Evolutionary conservation across 2,888 invertebrate genomes (phyloP).

Genomic region (Schizaphis graminum): DNA sequence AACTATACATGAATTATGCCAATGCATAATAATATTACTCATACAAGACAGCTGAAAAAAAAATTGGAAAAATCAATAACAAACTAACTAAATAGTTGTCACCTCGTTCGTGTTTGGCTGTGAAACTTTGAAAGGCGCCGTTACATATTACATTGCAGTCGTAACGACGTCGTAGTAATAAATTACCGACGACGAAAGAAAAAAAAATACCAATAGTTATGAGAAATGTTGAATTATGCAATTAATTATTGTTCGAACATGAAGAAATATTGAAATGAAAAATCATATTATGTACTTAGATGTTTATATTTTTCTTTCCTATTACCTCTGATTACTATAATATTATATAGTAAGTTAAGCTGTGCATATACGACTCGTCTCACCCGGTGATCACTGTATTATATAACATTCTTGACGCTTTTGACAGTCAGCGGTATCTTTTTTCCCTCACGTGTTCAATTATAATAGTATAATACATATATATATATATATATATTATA

Average conservation of each 20-base stretch:
- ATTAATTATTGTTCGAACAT: background rate
- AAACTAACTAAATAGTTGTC: background rate
- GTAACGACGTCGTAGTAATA: background rate
- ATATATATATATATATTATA: conserved; percentile 25
- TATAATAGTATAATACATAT: background rate
- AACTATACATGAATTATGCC: too few species aligned
- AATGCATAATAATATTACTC: background rate
- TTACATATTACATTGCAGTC: background rate
- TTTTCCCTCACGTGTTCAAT: conserved; percentile 21
- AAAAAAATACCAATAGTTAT: background rate
- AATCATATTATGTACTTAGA: background rate
- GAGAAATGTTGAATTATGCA: background rate
- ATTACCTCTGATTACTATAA: background rate
- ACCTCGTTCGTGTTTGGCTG: background rate
- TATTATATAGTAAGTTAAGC: background rate
- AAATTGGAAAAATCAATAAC: background rate
- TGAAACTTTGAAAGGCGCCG: background rate
- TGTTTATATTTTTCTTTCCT: background rate
- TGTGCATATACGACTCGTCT: background rate
- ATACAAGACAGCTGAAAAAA: background rate
- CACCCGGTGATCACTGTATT: background rate
- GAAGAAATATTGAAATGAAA: background rate
- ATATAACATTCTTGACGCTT: background rate
- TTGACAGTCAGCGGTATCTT: conserved; percentile 14
- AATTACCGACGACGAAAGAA: too few species aligned